These are phyloP conservation scores for Tribolium freemani DNA, from an alignment of 2,888 invertebrate genomes.

Conservation along the genomic window DNA sequence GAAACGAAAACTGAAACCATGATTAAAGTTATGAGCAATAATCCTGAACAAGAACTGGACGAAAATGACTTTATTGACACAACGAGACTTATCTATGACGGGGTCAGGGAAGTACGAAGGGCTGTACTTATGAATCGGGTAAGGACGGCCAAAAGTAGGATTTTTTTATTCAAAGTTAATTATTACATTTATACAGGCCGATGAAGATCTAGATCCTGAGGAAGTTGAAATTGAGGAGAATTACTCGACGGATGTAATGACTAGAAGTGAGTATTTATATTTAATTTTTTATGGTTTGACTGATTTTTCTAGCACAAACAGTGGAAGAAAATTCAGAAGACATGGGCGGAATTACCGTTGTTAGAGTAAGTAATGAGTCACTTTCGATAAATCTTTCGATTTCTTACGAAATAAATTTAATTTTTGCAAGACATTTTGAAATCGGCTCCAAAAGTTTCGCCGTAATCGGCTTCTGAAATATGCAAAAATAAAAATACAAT, in stretches of 20 bases:
- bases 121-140: constrained; percentile 96
- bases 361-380: constrained; percentile 23
- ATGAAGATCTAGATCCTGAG: constrained; percentile 87
- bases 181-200: constrained; percentile 61
- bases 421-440: too few relatives aligned
- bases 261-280: neutral
- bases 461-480: neutral
- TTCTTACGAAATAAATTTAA: too few relatives aligned
- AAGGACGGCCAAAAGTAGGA: neutral
- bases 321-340: neutral
- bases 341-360: constrained; percentile 12
- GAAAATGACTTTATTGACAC: constrained; percentile 98
- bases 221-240: constrained; percentile 88
- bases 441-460: too few relatives aligned
- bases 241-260: constrained; percentile 66
- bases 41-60: constrained; percentile 85
- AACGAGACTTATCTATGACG: constrained; percentile 94
- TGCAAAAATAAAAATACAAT: too few relatives aligned
- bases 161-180: too few relatives aligned
- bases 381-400: too few relatives aligned
- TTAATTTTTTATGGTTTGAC: too few relatives aligned
- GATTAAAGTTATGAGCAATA: constrained; percentile 57
- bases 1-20: neutral
- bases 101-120: constrained; percentile 93
- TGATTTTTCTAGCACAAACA: neutral